Conservation (phyloP, 2,888 invertebrate species). For the Acronicta alni region DNA sequence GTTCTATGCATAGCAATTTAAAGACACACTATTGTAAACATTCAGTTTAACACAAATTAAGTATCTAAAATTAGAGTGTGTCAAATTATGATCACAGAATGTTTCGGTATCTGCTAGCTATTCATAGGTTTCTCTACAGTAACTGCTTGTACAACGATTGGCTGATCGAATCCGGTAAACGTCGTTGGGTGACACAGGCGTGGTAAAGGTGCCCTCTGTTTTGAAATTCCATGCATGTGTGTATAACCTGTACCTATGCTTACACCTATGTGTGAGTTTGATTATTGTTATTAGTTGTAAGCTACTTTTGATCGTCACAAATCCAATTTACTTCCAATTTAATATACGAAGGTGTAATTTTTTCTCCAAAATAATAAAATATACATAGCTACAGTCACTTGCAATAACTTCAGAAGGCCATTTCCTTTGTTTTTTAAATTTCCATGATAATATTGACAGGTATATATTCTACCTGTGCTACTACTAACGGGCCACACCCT, state of each 20-base stretch:
- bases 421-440: too few species aligned
- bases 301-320: neutral
- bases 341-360: too few species aligned
- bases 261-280: too few species aligned
- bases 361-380: neutral
- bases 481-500: conserved; percentile 7
- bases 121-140: conserved; percentile 7
- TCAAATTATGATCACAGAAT: conserved; percentile 12
- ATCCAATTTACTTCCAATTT: too few species aligned
- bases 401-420: neutral
- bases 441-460: neutral
- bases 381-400: neutral
- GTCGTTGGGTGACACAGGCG: neutral
- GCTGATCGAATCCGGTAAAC: neutral
- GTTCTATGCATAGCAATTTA: conserved; percentile 10
- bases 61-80: too few species aligned
- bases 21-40: neutral
- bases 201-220: neutral
- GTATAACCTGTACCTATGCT: neutral
- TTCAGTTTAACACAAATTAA: too few species aligned
- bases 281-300: neutral
- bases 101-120: conserved; percentile 32
- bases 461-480: neutral
- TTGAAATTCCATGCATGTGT: neutral
- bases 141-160: neutral